A percentile compares a stretch with the other conserved stretches of the same genome.
These are phyloP conservation scores for Stramonita haemastoma DNA, from an alignment of 2,888 invertebrate species.

Conservation along the genomic window DNA sequence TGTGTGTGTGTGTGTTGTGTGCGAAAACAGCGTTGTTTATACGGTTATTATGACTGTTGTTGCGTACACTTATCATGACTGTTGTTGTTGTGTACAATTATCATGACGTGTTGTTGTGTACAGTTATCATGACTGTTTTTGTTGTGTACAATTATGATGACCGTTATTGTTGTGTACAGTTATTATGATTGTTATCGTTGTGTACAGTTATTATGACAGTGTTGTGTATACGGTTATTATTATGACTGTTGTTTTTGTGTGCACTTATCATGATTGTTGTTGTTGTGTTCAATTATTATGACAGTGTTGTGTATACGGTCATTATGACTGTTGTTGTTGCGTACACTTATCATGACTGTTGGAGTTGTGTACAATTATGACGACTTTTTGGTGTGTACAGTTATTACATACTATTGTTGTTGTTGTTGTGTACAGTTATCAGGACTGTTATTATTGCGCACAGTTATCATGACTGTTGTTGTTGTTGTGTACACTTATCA, in stretches of 20 bases:
- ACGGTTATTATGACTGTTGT: no score
- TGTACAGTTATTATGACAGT: slow-evolving; percentile 27
- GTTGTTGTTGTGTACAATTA: background rate
- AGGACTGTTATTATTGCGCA: background rate
- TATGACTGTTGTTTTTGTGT: background rate
- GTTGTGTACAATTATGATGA: background rate
- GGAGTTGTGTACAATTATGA: background rate
- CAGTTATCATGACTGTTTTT: background rate
- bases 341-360: background rate
- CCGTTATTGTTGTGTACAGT: background rate
- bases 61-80: background rate
- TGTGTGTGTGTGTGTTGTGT: no score
- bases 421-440: background rate
- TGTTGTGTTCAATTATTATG: background rate
- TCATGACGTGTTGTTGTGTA: background rate
- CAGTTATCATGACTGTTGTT: background rate
- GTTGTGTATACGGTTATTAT: no score
- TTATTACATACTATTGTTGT: background rate
- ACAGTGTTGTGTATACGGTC: no score
- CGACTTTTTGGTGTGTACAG: background rate
- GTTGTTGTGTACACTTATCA: background rate
- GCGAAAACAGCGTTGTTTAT: no score
- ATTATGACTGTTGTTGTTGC: background rate
- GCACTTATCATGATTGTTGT: background rate
- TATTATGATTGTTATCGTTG: background rate